phyloP scores from a whole-genome alignment of 2,797 vertebrate genomes.

The Zenarchopterus dispar region DNA sequence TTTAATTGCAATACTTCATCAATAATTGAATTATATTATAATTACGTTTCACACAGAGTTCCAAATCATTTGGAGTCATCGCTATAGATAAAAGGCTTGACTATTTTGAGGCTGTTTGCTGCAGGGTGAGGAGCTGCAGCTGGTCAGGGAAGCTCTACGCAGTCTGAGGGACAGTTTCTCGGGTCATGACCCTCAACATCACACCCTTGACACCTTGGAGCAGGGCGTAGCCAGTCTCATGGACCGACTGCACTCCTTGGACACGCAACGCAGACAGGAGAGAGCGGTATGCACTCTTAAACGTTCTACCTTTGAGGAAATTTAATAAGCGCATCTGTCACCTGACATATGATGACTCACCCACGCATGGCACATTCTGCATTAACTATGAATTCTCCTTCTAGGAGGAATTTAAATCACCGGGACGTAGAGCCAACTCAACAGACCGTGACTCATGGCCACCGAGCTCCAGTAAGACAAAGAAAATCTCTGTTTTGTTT shows the following conservation, averaged over 20 bases:
- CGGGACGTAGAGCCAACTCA: constrained; percentile 87
- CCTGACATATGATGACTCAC: constrained; percentile 25
- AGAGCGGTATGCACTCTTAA: constrained; percentile 62
- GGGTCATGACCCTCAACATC: constrained; percentile 96
- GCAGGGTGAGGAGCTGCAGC: constrained; percentile 91
- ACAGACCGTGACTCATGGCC: constrained; percentile 94
- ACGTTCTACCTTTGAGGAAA: not conserved
- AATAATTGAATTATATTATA: too few species aligned
- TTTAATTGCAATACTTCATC: too few species aligned
- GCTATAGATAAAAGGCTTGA: not conserved
- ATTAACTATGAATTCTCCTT: constrained; percentile 42
- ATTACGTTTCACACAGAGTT: too few species aligned
- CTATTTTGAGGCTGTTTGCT: constrained; percentile 3
- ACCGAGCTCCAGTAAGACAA: constrained; percentile 91
- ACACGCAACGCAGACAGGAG: constrained; percentile 84
- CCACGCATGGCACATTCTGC: not conserved
- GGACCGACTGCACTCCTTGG: constrained; percentile 88
- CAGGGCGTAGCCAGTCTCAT: constrained; percentile 95
- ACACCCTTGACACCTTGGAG: constrained; percentile 98
- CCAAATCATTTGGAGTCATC: not conserved
- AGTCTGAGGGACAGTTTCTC: constrained; percentile 95
- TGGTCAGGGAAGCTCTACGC: constrained; percentile 94
- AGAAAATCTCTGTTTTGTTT: constrained; percentile 48
- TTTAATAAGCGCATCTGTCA: constrained; percentile 28
- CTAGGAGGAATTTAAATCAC: constrained; percentile 87